These are phyloP conservation scores for Sceliomorpha sp. DNA, from an alignment of 2,888 invertebrate genomes.

Conservation along the genomic window DNA sequence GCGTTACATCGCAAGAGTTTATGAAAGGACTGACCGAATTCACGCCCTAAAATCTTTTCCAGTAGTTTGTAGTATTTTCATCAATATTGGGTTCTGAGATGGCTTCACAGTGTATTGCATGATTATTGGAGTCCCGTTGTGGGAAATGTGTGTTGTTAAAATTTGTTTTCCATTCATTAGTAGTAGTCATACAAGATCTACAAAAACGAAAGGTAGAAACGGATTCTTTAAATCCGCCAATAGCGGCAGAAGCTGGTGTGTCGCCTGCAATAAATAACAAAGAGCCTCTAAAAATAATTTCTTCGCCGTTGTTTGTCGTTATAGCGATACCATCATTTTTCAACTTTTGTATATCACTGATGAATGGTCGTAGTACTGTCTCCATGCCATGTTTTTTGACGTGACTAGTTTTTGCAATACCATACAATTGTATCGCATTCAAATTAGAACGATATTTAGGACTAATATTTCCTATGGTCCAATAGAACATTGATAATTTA, in stretches of 20 bases:
- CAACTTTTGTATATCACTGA: slow-evolving; percentile 33
- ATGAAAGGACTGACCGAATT: slow-evolving; percentile 16
- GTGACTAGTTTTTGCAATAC: slow-evolving; percentile 27
- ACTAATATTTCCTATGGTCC: slow-evolving; percentile 6
- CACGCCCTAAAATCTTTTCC: slow-evolving; percentile 26
- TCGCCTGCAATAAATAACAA: slow-evolving; percentile 51
- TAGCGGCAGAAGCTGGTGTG: slow-evolving; percentile 47
- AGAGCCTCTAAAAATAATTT: slow-evolving; percentile 44
- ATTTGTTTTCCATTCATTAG: slow-evolving; percentile 1
- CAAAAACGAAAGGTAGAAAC: slow-evolving; percentile 50
- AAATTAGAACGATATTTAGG: slow-evolving; percentile 26
- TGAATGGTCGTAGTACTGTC: slow-evolving; percentile 45
- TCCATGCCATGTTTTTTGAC: slow-evolving; percentile 38
- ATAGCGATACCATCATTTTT: slow-evolving; percentile 34
- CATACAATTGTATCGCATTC: slow-evolving; percentile 43
- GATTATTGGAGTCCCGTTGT: slow-evolving; percentile 2
- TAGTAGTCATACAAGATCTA: slow-evolving; percentile 34
- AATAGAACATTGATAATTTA: slow-evolving; percentile 23
- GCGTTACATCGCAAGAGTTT: slow-evolving; percentile 22
- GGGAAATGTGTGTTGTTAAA: no score
- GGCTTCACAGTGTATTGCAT: slow-evolving; percentile 2
- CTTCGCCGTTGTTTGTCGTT: slow-evolving; percentile 3
- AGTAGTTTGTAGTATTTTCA: slow-evolving; percentile 8
- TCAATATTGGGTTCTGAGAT: slow-evolving; percentile 10
- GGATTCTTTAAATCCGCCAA: slow-evolving; percentile 55